Base-by-base conservation (phyloP, 1,140 invertebrate genomes). In the Drosophila novamexicana region DNA sequence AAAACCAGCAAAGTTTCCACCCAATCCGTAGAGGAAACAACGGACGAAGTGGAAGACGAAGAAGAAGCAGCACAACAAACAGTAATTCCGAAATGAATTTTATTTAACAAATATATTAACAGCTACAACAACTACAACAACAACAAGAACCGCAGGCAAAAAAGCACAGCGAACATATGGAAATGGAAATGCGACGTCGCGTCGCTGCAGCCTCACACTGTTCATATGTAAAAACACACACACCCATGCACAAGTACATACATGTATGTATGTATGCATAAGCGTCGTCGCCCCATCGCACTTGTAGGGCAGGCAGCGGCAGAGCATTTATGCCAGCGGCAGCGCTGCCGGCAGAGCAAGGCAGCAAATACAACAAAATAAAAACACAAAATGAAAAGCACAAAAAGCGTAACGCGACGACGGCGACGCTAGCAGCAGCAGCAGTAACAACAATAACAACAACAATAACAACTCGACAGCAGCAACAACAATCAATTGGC, bases 81-180 rank as follows among this genome's bases (percentile, higher is more conserved):
- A 83, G 83, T 80, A 89, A 88, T 88, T 84, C 77, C 72, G 80
- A 91, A 90, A 91, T 88, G 88, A 91, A 91, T 90, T 90, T 86
- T 88, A 90, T 90, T 90, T 90, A 86, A 90, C 86, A 90, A 90
- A 90, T 86, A 86, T 91, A 90, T 90, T 90, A 90, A 86, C 86
- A 90, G 90, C 82, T 88, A 69, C 39, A 65, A 52, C 61, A 68
- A 69, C 66, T 75, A 65, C 56, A 40, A 61, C 5, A 54, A 53
- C 36, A 36, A 65, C 47, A 75, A 44, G 29, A 53, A 53, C 37
- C 53, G 36, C 73, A 66, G 53, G 42, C 37, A 69, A 83, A 84
- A 84, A 90, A 90, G 86, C 75, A 81, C 79, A 82, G 76, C 66
- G 76, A 90, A 80, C 79, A 81, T 85, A 90, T 90, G 82, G 81